Evolutionary conservation across 2,888 invertebrate genomes (phyloP).

Genomic region (Sialis fuliginosa): DNA sequence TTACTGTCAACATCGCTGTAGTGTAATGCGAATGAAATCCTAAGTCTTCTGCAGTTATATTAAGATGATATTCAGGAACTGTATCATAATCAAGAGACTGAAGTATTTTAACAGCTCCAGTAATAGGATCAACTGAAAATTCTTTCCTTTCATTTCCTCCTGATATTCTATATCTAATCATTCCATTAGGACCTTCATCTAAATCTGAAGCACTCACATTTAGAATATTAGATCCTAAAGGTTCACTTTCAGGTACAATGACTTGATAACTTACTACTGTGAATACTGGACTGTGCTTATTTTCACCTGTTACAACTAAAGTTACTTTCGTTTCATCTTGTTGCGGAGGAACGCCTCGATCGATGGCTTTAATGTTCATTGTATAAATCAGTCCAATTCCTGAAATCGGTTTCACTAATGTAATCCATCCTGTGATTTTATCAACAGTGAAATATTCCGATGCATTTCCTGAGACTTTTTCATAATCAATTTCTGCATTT

Average conservation of each 20-base stretch:
- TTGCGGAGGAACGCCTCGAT: conserved; percentile 77
- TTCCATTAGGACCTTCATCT: conserved; percentile 80
- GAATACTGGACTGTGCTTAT: conserved; percentile 63
- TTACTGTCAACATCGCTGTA: conserved; percentile 66
- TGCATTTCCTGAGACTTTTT: conserved; percentile 56
- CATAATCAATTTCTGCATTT: conserved; percentile 76
- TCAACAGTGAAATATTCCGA: conserved; percentile 57
- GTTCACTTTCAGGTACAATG: conserved; percentile 81
- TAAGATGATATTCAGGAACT: conserved; percentile 66
- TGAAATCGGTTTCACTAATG: conserved; percentile 39
- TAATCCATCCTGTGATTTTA: conserved; percentile 65
- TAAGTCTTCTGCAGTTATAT: conserved; percentile 73
- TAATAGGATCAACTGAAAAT: conserved; percentile 58
- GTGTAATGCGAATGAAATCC: conserved; percentile 64
- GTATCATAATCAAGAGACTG: conserved; percentile 75
- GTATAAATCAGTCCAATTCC: conserved; percentile 44
- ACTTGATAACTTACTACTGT: conserved; percentile 74
- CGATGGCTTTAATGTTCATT: conserved; percentile 56
- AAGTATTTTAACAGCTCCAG: conserved; percentile 65
- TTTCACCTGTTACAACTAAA: conserved; percentile 72
- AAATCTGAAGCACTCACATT: conserved; percentile 71
- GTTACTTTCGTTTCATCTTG: conserved; percentile 55
- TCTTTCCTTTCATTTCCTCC: conserved; percentile 66
- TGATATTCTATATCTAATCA: conserved; percentile 67
- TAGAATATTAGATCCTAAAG: conserved; percentile 66